Percentiles rank a stretch among this genome's conserved stretches.
phyloP scores from a whole-genome alignment of 2,888 invertebrate genomes.

The Drosophila hamatofila region DNA sequence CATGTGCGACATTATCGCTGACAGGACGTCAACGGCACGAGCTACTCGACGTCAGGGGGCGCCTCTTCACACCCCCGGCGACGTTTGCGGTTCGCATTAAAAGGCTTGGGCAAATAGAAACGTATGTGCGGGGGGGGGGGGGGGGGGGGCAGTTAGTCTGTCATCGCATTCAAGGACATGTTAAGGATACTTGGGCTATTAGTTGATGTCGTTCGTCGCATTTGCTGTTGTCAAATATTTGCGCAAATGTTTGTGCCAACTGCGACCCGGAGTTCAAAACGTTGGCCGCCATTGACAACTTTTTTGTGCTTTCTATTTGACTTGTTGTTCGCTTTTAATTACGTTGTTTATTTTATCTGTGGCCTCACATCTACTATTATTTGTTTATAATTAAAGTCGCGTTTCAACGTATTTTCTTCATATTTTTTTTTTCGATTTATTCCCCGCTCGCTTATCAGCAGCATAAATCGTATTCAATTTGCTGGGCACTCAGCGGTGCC shows the following conservation, averaged over 20 bases:
- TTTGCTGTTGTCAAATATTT: slow-evolving; percentile 70
- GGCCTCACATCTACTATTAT: slow-evolving; percentile 57
- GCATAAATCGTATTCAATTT: slow-evolving; percentile 54
- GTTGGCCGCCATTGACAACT: slow-evolving; percentile 42
- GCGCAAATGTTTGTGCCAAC: slow-evolving; percentile 68
- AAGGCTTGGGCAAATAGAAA: slow-evolving; percentile 50
- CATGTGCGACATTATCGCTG: slow-evolving; percentile 77
- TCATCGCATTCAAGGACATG: slow-evolving; percentile 60
- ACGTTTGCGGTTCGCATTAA: slow-evolving; percentile 47
- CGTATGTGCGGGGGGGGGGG: neutral
- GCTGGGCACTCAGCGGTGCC: slow-evolving; percentile 49
- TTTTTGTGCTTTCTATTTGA: slow-evolving; percentile 47
- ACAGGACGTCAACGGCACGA: slow-evolving; percentile 58
- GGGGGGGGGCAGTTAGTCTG: neutral
- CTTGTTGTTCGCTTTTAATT: slow-evolving; percentile 75
- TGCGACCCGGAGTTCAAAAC: slow-evolving; percentile 63
- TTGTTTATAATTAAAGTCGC: slow-evolving; percentile 79
- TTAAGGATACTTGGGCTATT: slow-evolving; percentile 66
- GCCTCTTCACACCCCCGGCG: slow-evolving; percentile 46
- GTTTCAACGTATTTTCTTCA: slow-evolving; percentile 30
- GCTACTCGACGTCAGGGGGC: slow-evolving; percentile 35
- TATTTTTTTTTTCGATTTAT: slow-evolving; percentile 5
- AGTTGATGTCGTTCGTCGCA: slow-evolving; percentile 57
- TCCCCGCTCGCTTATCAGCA: slow-evolving; percentile 38
- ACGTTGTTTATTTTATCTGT: slow-evolving; percentile 73